These are phyloP conservation scores for Agriopis leucophaearia DNA, from an alignment of 2,888 invertebrate genomes.

Conservation along the genomic window DNA sequence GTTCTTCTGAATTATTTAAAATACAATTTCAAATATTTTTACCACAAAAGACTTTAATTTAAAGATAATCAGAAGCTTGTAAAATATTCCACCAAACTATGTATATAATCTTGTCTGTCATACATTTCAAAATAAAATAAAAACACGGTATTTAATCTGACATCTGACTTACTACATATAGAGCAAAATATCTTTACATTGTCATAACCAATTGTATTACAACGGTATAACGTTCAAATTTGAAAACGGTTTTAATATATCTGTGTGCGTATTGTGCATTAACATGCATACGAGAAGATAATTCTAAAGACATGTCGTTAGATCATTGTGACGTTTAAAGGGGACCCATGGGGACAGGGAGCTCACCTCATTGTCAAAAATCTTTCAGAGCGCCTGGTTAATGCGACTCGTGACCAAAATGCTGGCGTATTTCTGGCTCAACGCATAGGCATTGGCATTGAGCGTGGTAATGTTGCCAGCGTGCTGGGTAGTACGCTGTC, in stretches of 20 bases:
- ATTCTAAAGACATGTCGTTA: slow-evolving; percentile 28
- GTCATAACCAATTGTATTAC: slow-evolving; percentile 1
- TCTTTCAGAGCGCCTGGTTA: too few relatives aligned
- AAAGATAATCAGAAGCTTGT: neutral
- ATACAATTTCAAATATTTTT: neutral
- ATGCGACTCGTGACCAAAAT: too few relatives aligned
- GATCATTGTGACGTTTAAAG: slow-evolving; percentile 14
- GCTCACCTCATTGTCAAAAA: too few relatives aligned
- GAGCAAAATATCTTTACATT: neutral
- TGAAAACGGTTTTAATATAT: neutral
- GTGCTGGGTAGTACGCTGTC: too few relatives aligned
- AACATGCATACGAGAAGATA: slow-evolving; percentile 17
- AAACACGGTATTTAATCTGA: slow-evolving; percentile 28
- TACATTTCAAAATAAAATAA: slow-evolving; percentile 3
- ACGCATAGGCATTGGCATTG: too few relatives aligned
- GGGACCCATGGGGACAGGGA: too few relatives aligned
- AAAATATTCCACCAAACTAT: slow-evolving; percentile 12
- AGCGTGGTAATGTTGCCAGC: too few relatives aligned
- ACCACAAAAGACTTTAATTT: neutral
- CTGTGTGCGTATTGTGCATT: slow-evolving; percentile 17
- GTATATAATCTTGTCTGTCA: slow-evolving; percentile 7
- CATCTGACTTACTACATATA: slow-evolving; percentile 28
- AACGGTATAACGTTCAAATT: slow-evolving; percentile 5
- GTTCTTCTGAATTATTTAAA: neutral
- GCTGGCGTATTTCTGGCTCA: too few relatives aligned